phyloP scores from a whole-genome alignment of 1,140 invertebrate species.

The Acromyrmex charruanus region DNA sequence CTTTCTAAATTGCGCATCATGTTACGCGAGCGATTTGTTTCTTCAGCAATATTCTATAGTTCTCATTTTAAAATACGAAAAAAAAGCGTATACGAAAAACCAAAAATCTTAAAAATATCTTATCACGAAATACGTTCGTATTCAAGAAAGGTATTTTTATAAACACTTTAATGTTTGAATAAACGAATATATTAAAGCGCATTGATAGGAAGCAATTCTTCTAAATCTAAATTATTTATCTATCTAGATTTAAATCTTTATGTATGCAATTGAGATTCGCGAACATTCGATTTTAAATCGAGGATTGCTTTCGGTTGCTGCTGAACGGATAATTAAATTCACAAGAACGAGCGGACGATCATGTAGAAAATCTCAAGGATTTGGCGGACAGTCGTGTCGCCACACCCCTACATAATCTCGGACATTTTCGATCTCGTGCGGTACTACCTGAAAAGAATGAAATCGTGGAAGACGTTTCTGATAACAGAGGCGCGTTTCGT shows the following conservation, averaged over 20 bases:
- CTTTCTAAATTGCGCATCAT: neutral
- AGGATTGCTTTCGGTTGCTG: constrained; percentile 1
- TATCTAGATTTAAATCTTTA: constrained; percentile 2
- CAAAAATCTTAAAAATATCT: neutral
- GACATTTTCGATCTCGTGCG: constrained; percentile 50
- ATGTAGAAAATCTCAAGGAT: constrained; percentile 47
- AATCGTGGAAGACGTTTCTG: constrained; percentile 75
- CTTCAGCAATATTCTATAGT: neutral
- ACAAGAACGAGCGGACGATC: constrained; percentile 16
- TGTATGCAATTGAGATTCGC: neutral
- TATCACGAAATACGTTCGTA: neutral
- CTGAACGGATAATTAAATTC: neutral
- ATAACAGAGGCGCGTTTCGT: constrained; percentile 66
- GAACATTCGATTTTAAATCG: neutral
- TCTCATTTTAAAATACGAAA: neutral
- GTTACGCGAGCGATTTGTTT: neutral
- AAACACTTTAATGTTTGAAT: neutral
- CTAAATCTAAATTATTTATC: constrained; percentile 3
- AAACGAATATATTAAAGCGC: neutral
- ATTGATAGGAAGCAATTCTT: too few species aligned
- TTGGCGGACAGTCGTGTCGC: constrained; percentile 25
- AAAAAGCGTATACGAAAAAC: neutral
- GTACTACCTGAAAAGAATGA: constrained; percentile 41
- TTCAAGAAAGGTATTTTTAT: neutral
- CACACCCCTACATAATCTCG: constrained; percentile 52